Evolutionary conservation across 2,888 invertebrate genomes (phyloP).

Genomic region (Cataglyphis livida): DNA sequence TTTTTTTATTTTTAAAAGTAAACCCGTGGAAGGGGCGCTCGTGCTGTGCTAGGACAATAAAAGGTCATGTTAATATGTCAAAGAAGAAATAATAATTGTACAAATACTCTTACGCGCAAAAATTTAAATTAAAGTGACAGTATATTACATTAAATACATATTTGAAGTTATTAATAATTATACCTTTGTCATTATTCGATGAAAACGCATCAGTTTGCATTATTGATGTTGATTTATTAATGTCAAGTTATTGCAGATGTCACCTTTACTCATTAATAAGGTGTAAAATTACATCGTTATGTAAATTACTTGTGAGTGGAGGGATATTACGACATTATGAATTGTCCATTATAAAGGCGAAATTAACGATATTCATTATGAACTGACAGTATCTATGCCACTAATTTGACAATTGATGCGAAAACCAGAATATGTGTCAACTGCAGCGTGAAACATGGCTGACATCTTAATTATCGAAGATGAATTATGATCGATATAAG

Average conservation of each 20-base stretch:
- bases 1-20: too few species aligned
- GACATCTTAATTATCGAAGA: constrained; percentile 52
- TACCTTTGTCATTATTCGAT: neutral
- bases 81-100: neutral
- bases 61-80: neutral
- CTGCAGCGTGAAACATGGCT: constrained; percentile 2
- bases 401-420: constrained; percentile 51
- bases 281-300: constrained; percentile 13
- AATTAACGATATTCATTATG: constrained; percentile 53
- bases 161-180: neutral
- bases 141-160: neutral
- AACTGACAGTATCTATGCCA: neutral
- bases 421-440: constrained; percentile 42
- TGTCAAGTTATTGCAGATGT: constrained; percentile 13
- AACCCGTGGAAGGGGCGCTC: too few species aligned
- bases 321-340: constrained; percentile 3
- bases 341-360: neutral
- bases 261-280: constrained; percentile 5
- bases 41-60: too few species aligned
- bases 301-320: constrained; percentile 19
- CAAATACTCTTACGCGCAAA: neutral
- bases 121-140: neutral
- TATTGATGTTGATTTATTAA: constrained; percentile 10
- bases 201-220: neutral
- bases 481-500: constrained; percentile 51